Conservation (phyloP, 1,140 invertebrate genomes). For the Dolichoris vasculosae region DNA sequence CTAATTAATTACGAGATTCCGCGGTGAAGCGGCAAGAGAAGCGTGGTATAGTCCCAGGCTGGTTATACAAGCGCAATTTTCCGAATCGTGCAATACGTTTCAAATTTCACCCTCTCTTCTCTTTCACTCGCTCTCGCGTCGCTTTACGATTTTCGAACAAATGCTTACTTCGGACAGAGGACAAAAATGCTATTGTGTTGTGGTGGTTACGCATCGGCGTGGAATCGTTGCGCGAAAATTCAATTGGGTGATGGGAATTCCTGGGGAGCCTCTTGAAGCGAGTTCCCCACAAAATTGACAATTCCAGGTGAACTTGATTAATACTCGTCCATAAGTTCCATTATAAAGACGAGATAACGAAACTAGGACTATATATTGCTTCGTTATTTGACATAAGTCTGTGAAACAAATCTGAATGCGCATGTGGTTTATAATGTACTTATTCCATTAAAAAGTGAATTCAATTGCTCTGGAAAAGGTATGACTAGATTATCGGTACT, state of each 20-base stretch:
- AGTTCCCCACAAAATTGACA: not conserved
- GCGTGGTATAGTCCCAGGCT: not conserved
- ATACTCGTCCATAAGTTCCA: not conserved
- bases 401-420: not conserved
- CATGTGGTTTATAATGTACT: too few species aligned
- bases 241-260: constrained; percentile 40
- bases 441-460: too few species aligned
- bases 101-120: not conserved
- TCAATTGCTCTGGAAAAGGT: too few species aligned
- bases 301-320: not conserved
- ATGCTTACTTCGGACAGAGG: constrained; percentile 15
- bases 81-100: constrained; percentile 38
- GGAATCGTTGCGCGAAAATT: constrained; percentile 25
- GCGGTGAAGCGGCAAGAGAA: constrained; percentile 29
- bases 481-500: too few species aligned
- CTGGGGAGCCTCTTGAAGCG: not conserved
- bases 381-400: not conserved
- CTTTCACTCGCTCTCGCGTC: not conserved
- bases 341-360: not conserved
- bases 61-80: constrained; percentile 37
- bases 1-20: constrained; percentile 54
- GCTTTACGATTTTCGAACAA: constrained; percentile 28
- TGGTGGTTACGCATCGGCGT: not conserved
- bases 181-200: constrained; percentile 9
- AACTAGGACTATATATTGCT: not conserved